phyloP scores from a whole-genome alignment of 2,797 vertebrate genomes.

The Mus spretus region DNA sequence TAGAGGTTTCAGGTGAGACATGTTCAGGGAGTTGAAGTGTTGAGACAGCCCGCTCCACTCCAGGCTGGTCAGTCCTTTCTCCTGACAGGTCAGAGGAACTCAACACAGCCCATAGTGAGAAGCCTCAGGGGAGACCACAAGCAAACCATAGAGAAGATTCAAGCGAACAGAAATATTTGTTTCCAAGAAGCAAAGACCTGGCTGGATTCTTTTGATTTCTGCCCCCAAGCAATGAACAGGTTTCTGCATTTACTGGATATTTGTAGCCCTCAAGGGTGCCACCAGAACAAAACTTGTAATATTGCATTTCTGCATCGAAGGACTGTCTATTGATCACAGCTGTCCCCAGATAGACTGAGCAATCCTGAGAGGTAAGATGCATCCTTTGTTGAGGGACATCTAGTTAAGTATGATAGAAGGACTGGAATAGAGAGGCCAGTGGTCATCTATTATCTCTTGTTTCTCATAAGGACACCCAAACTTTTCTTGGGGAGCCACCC shows the following conservation, averaged over 20 bases:
- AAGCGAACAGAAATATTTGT: not conserved
- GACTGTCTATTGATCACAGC: not conserved
- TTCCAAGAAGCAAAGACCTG: not conserved
- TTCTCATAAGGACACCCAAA: not conserved
- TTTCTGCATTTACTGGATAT: not conserved
- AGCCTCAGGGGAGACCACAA: not conserved
- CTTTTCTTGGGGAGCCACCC: not conserved
- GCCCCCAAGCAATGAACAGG: not conserved
- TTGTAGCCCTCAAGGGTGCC: not conserved
- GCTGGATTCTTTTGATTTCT: not conserved
- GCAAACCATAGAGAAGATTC: not conserved
- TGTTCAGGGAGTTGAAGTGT: slow-evolving; percentile 10
- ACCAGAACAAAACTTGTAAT: not conserved
- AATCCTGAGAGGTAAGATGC: not conserved
- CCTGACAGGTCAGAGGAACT: not conserved
- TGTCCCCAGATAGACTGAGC: not conserved
- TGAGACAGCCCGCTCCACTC: not conserved
- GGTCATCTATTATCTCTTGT: not conserved
- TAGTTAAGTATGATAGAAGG: not conserved
- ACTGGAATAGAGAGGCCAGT: not conserved
- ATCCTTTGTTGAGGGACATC: not conserved
- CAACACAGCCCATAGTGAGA: not conserved
- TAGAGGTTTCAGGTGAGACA: not conserved
- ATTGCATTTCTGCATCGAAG: not conserved
- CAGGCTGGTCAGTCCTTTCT: not conserved